phyloP scores from a whole-genome alignment of 23 tunicate species.

The Trididemnum nubilum region DNA sequence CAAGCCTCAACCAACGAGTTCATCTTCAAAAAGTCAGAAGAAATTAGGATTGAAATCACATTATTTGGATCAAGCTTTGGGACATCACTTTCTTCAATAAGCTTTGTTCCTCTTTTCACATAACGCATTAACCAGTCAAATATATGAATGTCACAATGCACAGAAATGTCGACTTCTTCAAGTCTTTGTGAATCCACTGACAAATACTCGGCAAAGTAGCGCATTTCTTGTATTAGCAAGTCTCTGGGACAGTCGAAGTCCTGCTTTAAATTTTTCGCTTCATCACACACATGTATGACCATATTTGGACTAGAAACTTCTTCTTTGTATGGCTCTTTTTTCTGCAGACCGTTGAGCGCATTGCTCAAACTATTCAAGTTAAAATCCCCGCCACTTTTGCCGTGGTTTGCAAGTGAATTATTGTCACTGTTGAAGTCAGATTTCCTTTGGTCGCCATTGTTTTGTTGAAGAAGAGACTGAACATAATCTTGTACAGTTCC shows the following conservation, averaged over 20 bases:
- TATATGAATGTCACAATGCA: conserved; percentile 98
- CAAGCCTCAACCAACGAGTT: conserved; percentile 85
- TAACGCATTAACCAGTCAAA: conserved; percentile 97
- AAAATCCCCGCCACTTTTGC: conserved; percentile 1
- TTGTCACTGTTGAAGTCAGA: neutral
- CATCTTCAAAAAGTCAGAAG: conserved; percentile 97
- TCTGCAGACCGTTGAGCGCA: neutral
- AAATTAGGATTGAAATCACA: conserved; percentile 87
- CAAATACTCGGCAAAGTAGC: conserved; percentile 93
- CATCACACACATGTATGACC: conserved; percentile 98
- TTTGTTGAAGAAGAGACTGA: conserved; percentile 14
- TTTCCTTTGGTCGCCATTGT: neutral
- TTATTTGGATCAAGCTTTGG: conserved; percentile 88
- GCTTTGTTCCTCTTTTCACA: conserved; percentile 76
- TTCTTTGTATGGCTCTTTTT: neutral
- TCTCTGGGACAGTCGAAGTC: conserved; percentile 96
- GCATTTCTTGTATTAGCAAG: conserved; percentile 92
- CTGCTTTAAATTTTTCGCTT: conserved; percentile 79
- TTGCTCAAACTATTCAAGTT: neutral
- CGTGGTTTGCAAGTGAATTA: neutral
- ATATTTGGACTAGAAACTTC: conserved; percentile 53
- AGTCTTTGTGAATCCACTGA: conserved; percentile 76
- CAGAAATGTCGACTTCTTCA: conserved; percentile 98
- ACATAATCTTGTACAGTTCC: conserved; percentile 20
- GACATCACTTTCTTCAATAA: conserved; percentile 43